phyloP scores from a whole-genome alignment of 2,888 invertebrate genomes.

The Meghimatium bilineatum region DNA sequence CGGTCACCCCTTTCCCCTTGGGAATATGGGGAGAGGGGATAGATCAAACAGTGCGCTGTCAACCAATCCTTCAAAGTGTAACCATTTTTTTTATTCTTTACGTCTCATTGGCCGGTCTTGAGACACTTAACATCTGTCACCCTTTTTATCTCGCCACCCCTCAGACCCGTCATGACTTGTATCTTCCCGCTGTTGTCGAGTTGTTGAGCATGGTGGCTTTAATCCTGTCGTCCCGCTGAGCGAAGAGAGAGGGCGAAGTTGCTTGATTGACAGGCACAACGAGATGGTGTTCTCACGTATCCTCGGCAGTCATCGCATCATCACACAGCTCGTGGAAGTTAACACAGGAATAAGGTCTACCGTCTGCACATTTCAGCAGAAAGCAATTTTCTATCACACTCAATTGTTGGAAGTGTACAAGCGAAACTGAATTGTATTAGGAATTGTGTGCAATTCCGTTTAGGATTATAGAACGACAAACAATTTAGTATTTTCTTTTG shows the following conservation, averaged over 20 bases:
- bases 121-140: no score
- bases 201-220: background rate
- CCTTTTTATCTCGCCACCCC: no score
- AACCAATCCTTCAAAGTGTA: no score
- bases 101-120: no score
- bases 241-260: background rate
- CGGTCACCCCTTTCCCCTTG: background rate
- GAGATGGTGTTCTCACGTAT: constrained; percentile 5
- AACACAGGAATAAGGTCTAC: background rate
- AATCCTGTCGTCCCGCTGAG: background rate
- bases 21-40: background rate
- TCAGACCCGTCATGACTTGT: no score
- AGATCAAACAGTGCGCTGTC: no score
- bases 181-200: background rate
- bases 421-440: no score
- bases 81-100: no score
- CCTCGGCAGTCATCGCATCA: background rate
- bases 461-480: background rate
- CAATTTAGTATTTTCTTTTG: background rate
- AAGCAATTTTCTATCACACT: no score
- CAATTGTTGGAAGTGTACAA: no score
- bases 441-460: background rate
- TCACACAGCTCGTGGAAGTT: background rate
- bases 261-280: background rate
- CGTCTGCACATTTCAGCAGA: no score